phyloP scores from a whole-genome alignment of 2,888 invertebrate genomes.

The Cataglyphis altisquamis region DNA sequence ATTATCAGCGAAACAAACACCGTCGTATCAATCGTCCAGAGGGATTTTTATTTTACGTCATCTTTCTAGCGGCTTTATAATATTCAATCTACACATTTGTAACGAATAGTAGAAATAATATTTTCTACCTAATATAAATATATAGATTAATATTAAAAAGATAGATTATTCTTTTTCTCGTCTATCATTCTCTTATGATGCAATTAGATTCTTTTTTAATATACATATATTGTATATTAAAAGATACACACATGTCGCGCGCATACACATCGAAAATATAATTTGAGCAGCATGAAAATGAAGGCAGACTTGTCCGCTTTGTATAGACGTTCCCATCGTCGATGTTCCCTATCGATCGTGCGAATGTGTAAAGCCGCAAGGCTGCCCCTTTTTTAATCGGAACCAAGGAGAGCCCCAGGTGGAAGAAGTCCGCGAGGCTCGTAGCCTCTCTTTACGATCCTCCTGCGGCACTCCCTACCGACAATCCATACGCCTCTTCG shows the following conservation, averaged over 20 bases:
- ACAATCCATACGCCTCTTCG: slow-evolving; percentile 60
- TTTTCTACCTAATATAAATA: background rate
- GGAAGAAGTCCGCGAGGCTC: slow-evolving; percentile 72
- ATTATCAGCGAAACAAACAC: slow-evolving; percentile 26
- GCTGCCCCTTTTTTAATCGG: slow-evolving; percentile 60
- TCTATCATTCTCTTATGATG: background rate
- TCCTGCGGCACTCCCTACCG: slow-evolving; percentile 75
- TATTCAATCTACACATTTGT: background rate
- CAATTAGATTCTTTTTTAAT: background rate
- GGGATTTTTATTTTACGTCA: background rate
- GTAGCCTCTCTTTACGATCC: slow-evolving; percentile 77
- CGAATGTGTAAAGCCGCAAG: slow-evolving; percentile 46
- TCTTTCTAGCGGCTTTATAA: background rate
- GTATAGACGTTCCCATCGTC: background rate
- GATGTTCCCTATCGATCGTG: slow-evolving; percentile 27
- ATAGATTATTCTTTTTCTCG: background rate
- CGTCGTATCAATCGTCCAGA: background rate
- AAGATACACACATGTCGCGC: background rate
- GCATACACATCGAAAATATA: background rate
- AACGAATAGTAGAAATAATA: background rate
- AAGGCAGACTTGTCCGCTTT: slow-evolving; percentile 17
- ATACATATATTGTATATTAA: background rate
- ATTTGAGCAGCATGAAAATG: slow-evolving; percentile 40
- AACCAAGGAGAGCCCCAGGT: slow-evolving; percentile 58
- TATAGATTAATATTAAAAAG: background rate